Base-by-base conservation (phyloP, 1,140 invertebrate genomes). In the Arctopsyche grandis region DNA sequence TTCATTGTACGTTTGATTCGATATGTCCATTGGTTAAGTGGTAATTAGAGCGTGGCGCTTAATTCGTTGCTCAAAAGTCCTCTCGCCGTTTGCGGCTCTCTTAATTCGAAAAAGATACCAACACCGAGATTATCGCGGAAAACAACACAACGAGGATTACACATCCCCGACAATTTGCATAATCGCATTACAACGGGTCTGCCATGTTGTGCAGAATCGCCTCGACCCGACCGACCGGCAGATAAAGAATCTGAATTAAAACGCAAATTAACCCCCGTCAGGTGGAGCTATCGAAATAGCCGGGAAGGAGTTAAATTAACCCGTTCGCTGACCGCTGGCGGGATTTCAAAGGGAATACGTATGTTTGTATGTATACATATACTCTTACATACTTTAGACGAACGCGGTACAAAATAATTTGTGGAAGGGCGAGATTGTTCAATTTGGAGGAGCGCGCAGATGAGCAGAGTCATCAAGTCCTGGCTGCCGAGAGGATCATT, bases 401-500 rank as follows among this genome's bases (percentile, higher is more conserved):
- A 16, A 60, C 16, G 9, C n/a, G 21, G 21, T 60, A 60, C 21
- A 14, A 56, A 75, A 58, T 73, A 16, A 52, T 73, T 73, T 75
- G 69, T 16, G 19, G 9, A 48, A 26, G 73, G 46, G 48, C 48
- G 73, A 24, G 22, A 38, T 75, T 58, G 70, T 63, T 75, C 74
- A 58, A 48, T 70, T 16, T 52, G 44, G 1, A 48, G 26, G 21
- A 1, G 12, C 12, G 56, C 7, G 16, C 16, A n/a, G 24, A 71
- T 29, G 44, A 29, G 48, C 48, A 0, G 1, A 14, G 29, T 78
- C 76, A 69, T 78, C 76, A 66, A 24, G 43, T 52, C n/a, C 14
- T 22, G 46, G 44, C 38, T 76, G 73, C 73, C 80, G 69, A 19
- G 80, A 43, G 24, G 77, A 81, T 81, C 73, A 78, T 81, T 71